phyloP scores from a whole-genome alignment of 2,113 vertebrate species.

The Clarias macrocephalus region DNA sequence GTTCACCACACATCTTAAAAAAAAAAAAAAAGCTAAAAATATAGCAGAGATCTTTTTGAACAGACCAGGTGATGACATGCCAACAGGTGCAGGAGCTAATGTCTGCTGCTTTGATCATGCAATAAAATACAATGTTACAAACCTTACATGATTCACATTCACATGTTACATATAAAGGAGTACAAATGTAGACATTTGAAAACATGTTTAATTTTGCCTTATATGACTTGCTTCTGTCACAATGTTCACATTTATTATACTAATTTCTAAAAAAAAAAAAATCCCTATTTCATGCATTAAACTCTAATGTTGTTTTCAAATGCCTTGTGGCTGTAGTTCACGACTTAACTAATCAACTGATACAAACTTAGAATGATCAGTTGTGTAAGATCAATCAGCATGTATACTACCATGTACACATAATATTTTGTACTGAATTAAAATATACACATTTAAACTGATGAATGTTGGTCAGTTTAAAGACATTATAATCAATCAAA shows the following conservation, averaged over 20 bases:
- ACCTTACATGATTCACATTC: conserved; percentile 2
- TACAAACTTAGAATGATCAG: neutral
- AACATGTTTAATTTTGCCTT: neutral
- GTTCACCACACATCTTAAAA: conserved; percentile 37
- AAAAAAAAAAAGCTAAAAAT: conserved; percentile 43
- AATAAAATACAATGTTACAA: neutral
- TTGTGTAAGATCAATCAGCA: neutral
- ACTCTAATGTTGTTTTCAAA: neutral
- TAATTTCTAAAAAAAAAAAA: neutral
- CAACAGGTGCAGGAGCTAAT: conserved; percentile 36
- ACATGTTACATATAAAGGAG: neutral
- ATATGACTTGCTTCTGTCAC: neutral
- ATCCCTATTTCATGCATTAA: neutral
- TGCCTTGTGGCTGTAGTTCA: neutral
- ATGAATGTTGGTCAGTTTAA: neutral
- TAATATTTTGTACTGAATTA: neutral
- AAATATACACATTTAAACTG: neutral
- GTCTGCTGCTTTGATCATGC: conserved; percentile 35
- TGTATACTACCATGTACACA: neutral
- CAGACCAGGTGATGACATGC: conserved; percentile 32
- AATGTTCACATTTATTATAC: neutral
- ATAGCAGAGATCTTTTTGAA: conserved; percentile 42
- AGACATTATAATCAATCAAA: neutral
- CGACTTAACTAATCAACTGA: neutral
- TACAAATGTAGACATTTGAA: neutral